These are phyloP conservation scores for Glaucomys volans DNA, from an alignment of 2,113 vertebrate genomes.

Conservation along the genomic window DNA sequence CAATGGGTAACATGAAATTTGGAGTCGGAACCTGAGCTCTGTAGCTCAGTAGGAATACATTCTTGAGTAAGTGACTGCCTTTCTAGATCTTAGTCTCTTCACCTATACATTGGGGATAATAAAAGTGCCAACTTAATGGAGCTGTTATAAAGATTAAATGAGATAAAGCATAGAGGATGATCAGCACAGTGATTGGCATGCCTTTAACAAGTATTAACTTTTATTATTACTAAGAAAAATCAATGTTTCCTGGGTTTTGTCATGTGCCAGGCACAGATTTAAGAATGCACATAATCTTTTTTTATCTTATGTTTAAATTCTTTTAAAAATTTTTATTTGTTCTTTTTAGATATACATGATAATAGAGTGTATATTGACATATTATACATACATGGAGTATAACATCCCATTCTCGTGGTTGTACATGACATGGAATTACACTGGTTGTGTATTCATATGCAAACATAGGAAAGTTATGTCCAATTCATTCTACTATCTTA, in stretches of 20 bases:
- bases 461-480: too few relatives aligned
- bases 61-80: neutral
- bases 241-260: neutral
- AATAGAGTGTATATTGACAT: too few relatives aligned
- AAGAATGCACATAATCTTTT: neutral
- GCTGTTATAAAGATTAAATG: slow-evolving; percentile 1
- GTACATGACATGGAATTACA: too few relatives aligned
- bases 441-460: too few relatives aligned
- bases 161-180: neutral
- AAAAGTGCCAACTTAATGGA: neutral
- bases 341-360: too few relatives aligned
- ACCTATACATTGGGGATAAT: neutral
- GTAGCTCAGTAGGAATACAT: neutral
- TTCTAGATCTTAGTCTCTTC: neutral
- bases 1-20: neutral
- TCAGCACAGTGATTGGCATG: neutral
- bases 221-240: neutral
- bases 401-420: too few relatives aligned
- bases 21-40: neutral
- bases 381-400: too few relatives aligned
- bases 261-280: neutral
- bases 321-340: too few relatives aligned
- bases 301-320: too few relatives aligned
- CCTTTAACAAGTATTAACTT: neutral
- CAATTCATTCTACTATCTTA: too few relatives aligned